Base-by-base conservation (phyloP, 2,113 vertebrate species). In the Nesoenas mayeri region DNA sequence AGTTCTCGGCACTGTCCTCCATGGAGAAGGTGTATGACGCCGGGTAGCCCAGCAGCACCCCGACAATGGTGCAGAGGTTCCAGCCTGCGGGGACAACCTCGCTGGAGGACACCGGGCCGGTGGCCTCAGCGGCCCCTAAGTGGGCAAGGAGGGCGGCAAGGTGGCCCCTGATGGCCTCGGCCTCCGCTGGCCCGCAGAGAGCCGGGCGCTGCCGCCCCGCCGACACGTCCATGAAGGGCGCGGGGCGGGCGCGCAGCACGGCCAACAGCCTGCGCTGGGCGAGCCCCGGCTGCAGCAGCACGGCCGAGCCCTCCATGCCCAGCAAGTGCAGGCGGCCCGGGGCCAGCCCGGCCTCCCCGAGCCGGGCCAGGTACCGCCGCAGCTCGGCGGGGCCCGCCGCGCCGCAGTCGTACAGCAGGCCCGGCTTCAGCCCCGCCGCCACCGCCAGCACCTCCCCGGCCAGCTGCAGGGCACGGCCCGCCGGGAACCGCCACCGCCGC, bases 21-120 rank as follows among this genome's bases (percentile, higher is more conserved):
- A 75, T 28, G 67, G 97, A 83, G 85, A 99, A 99, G 96, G 98
- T 98, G 75, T 99, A 99, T 1, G 97, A 96, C 2, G 97, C 97
- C 0, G 99, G 99, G 93, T 98, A 99, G 70, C 99, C 99, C 88
- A 99, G 92, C 80, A 99, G 97, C 69, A 99, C 95, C 29, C 99
- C 99, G 38, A 99, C 98, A 4, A 98, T 10, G 12, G 99, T 98
- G 94, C 99, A 99, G 58, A 99, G 97, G 95, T 99, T 99, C 99
- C 99, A 99, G 9, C 93, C 93, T 1, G 82, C 1, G 24, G 92
- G 57, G 16, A 12, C 81, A 0, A 98, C 90, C 69, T 96, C 91
- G 78, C 97, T 96, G 91, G 78, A 90, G 70, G 96, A 95, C 89
- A 97, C 40, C 2, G 69, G 70, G 62, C 31, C 42, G 6, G 95